Percentiles rank a stretch among this genome's conserved stretches.
Conservation (phyloP, 2,888 invertebrate genomes). For the Argyra leucocephala region DNA sequence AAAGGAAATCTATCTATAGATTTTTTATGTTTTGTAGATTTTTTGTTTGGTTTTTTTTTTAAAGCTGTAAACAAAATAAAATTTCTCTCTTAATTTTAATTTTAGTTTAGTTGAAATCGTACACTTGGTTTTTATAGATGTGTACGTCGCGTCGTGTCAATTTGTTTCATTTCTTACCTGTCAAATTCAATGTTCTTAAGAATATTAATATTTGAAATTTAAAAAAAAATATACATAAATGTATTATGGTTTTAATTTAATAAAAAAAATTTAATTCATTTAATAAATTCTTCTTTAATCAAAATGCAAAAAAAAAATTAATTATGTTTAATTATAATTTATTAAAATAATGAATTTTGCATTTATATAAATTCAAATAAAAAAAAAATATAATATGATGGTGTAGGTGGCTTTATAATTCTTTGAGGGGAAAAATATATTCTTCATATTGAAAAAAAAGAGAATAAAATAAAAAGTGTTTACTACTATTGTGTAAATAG, state of each 20-base stretch:
- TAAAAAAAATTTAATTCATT: not conserved
- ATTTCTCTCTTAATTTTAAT: not conserved
- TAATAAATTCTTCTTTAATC: not conserved
- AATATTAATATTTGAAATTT: too few relatives aligned
- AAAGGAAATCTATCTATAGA: too few relatives aligned
- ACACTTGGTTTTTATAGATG: not conserved
- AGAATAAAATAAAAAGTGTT: not conserved
- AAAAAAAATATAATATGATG: not conserved
- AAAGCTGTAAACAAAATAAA: not conserved
- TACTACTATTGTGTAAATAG: too few relatives aligned
- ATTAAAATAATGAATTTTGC: not conserved
- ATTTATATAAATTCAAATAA: not conserved
- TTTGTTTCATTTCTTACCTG: not conserved
- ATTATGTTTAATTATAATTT: not conserved
- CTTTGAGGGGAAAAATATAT: not conserved
- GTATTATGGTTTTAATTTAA: not conserved
- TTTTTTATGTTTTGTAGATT: too few relatives aligned
- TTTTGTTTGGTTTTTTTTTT: too few relatives aligned
- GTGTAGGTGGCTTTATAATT: not conserved
- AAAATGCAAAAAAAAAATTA: not conserved
- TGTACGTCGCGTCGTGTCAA: not conserved
- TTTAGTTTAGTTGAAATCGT: not conserved
- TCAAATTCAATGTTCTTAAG: not conserved
- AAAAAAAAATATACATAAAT: not conserved
- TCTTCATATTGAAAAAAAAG: not conserved